A percentile compares a stretch with the other conserved stretches of the same genome.
phyloP scores from a whole-genome alignment of 92 coral and sea anemone genomes.

The Palythoa grandis region DNA sequence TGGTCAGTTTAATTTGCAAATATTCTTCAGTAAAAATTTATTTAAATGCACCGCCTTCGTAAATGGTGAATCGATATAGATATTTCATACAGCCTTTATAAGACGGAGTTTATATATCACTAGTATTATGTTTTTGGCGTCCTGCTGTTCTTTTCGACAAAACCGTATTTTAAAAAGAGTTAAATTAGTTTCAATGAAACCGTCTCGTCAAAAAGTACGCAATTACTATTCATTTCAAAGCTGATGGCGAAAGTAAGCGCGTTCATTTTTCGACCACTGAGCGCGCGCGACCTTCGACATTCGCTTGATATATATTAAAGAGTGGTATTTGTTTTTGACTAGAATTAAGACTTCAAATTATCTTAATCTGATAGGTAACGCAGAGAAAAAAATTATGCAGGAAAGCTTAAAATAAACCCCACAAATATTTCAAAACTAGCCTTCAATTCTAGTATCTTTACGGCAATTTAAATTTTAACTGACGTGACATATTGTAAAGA shows the following conservation, averaged over 20 bases:
- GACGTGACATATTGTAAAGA: too few relatives aligned
- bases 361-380: not conserved
- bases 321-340: not conserved
- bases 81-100: not conserved
- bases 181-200: not conserved
- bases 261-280: not conserved
- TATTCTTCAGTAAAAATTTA: not conserved
- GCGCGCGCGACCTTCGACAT: not conserved
- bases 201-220: not conserved
- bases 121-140: not conserved
- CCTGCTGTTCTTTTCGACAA: not conserved
- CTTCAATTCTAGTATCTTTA: too few relatives aligned
- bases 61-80: not conserved
- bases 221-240: not conserved
- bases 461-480: too few relatives aligned
- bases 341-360: not conserved
- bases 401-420: not conserved
- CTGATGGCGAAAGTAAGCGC: not conserved
- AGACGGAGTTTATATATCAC: not conserved
- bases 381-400: not conserved
- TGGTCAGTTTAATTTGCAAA: not conserved
- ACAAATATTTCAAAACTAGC: not conserved
- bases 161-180: not conserved
- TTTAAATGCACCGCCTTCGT: not conserved
- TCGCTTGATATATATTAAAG: not conserved